These are phyloP conservation scores for Paralichthys olivaceus DNA, from an alignment of 2,113 vertebrate species.

Conservation along the genomic window DNA sequence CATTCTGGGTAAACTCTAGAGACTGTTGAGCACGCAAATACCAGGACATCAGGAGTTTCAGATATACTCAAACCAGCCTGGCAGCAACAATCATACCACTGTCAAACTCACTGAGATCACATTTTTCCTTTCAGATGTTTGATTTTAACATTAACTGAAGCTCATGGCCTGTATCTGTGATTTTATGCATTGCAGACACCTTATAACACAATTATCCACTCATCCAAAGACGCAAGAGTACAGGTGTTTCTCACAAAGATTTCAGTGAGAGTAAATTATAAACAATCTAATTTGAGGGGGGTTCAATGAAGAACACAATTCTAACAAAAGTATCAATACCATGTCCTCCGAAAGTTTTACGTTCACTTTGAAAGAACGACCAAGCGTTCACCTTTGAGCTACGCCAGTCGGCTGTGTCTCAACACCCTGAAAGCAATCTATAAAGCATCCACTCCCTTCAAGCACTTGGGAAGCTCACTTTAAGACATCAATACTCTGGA, in stretches of 20 bases:
- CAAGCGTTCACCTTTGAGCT: slow-evolving; percentile 29
- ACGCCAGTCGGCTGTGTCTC: slow-evolving; percentile 39
- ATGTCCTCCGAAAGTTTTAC: not conserved
- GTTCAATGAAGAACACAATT: not conserved
- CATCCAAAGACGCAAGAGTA: not conserved
- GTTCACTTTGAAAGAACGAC: slow-evolving; percentile 11
- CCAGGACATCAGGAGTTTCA: not conserved
- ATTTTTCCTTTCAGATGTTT: too few species aligned
- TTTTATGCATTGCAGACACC: not conserved
- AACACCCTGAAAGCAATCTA: slow-evolving; percentile 61
- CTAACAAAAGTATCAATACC: not conserved
- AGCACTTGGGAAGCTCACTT: slow-evolving; percentile 70
- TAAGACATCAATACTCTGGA: slow-evolving; percentile 78
- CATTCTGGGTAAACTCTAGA: not conserved
- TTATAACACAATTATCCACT: too few species aligned
- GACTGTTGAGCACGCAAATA: not conserved
- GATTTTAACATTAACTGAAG: not conserved
- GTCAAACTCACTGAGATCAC: too few species aligned
- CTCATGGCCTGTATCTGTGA: not conserved
- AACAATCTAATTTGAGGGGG: not conserved
- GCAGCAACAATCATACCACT: not conserved
- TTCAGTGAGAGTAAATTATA: not conserved
- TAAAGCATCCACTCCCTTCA: slow-evolving; percentile 63
- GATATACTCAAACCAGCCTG: not conserved
- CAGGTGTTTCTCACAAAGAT: too few species aligned